Base-by-base conservation (phyloP, 2,797 vertebrate species). In the Gymnoscopelus microlampas region DNA sequence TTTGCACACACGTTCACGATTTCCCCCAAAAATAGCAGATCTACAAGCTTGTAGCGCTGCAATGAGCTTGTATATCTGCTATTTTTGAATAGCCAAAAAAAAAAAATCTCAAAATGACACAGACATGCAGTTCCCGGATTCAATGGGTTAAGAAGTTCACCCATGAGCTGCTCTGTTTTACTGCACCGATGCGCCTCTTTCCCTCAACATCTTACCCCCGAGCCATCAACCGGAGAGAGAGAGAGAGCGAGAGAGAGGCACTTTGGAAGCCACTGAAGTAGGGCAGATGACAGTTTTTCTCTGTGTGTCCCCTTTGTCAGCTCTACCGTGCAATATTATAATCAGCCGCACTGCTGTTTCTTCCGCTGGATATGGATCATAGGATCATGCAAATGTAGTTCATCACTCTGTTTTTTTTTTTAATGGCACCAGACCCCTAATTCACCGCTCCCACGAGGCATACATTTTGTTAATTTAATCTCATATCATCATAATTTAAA, bases 191-290 rank as follows among this genome's bases (percentile, higher is more conserved):
- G 73, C 72, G 29, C 63, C 63, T 64, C 70, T 76, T 19, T 78
- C 69, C 84, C 68, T 77, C 70, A 75, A 73, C 86, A 76, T 71
- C 72, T 61, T 44, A 44, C 2, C 75, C 83, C 84, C 63, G 71
- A 84, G 77, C 77, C 76, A 77, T 81, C 54, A 74, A 86, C 81
- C 84, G 78, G 78, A 86, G 81, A 76, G 77, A 72, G 39, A 35
- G 35, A 39, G 35, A 35, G 35, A 39, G 35, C n/a, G 81, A 76
- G 77, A 72, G 39, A 35, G 35, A 39, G 35, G 77, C 77, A 57
- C 67, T 75, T 75, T 51, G 63, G 65, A 63, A 77, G 77, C 73
- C 14, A 75, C 49, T 66, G 78, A 86, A 82, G 85, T 73, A 64
- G 72, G 50, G 56, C 78, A 68, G 66, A 65, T 77, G 75, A 85